These are phyloP conservation scores for Tychaedon coryphoeus DNA, from an alignment of 2,113 vertebrate species.

Conservation along the genomic window DNA sequence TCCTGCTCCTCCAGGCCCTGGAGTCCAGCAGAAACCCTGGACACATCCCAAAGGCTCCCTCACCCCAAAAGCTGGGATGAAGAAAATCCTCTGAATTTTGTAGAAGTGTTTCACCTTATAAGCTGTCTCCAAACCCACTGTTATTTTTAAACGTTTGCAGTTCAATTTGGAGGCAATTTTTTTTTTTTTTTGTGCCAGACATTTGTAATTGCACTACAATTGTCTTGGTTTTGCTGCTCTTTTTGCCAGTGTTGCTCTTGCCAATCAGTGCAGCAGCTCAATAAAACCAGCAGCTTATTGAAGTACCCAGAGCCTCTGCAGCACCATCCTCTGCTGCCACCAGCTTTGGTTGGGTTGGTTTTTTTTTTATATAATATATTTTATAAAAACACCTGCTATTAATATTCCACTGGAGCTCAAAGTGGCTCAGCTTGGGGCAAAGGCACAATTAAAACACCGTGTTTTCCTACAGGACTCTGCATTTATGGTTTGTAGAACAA, in stretches of 20 bases:
- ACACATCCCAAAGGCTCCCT: background rate
- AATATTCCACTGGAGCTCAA: conserved; percentile 74
- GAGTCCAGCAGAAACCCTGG: background rate
- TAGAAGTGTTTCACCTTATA: background rate
- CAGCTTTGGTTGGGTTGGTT: background rate
- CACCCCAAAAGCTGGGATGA: background rate
- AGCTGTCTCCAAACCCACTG: background rate
- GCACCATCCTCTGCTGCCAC: conserved; percentile 37
- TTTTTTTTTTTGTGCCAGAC: background rate
- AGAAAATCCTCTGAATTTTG: background rate
- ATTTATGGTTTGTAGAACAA: conserved; percentile 66
- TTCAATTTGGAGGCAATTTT: background rate
- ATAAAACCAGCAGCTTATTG: conserved; percentile 9
- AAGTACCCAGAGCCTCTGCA: conserved; percentile 14
- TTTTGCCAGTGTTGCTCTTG: background rate
- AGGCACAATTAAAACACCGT: conserved; percentile 76
- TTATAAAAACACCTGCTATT: conserved; percentile 78
- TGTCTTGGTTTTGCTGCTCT: background rate
- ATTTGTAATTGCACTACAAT: background rate
- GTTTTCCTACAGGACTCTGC: conserved; percentile 62
- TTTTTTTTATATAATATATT: background rate
- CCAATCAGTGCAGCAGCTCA: conserved; percentile 60
- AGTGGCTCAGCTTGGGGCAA: conserved; percentile 81
- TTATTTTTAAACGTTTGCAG: background rate
- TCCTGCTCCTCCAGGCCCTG: background rate